phyloP scores from a whole-genome alignment of 2,797 vertebrate species.

The Cuniculus paca region DNA sequence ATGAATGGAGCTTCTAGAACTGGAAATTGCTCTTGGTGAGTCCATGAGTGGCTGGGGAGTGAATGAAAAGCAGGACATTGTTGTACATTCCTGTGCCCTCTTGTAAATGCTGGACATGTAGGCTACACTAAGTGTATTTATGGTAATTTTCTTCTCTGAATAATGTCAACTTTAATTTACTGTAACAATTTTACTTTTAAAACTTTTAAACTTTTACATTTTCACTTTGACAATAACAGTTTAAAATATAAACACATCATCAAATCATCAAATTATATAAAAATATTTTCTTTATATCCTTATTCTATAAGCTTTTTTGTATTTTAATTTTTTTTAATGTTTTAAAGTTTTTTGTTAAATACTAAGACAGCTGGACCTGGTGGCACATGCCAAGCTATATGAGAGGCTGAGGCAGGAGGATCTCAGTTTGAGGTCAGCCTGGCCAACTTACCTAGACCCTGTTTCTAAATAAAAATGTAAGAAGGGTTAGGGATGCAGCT shows the following conservation, averaged over 20 bases:
- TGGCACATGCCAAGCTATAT: neutral
- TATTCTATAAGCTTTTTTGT: neutral
- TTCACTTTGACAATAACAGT: neutral
- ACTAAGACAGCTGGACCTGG: neutral
- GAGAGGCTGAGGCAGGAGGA: neutral
- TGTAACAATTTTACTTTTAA: neutral
- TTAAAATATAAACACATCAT: neutral
- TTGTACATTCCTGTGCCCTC: neutral
- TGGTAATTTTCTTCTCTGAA: neutral
- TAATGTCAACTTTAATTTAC: neutral
- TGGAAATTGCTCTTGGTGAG: neutral
- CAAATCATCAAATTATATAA: neutral
- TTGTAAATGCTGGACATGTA: neutral
- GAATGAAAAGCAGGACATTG: too few species aligned
- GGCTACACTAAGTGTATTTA: neutral
- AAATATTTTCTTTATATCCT: neutral
- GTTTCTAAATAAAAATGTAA: neutral
- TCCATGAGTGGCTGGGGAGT: neutral
- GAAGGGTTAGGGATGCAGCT: neutral
- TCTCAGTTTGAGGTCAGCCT: neutral
- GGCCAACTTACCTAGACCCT: neutral
- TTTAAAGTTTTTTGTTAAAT: neutral
- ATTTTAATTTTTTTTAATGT: neutral
- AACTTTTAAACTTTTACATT: neutral
- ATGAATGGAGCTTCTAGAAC: neutral